Base-by-base conservation (phyloP, 2,113 vertebrate genomes). In the Orycteropus afer region DNA sequence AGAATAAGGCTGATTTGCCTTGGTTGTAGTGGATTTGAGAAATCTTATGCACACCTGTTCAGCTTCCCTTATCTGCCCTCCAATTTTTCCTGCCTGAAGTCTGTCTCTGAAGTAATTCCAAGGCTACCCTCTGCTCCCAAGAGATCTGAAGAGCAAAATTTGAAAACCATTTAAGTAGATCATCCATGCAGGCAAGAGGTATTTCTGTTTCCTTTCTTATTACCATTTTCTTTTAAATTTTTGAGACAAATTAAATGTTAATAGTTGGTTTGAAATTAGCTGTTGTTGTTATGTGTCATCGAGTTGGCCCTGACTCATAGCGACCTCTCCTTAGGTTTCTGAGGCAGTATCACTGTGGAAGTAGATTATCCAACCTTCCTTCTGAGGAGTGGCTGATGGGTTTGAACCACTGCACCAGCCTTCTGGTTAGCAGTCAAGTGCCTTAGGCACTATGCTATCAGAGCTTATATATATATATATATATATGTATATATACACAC, bases 251-350 rank as follows among this genome's bases (percentile, higher is more conserved):
- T 95, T 96, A 95, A 96, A 95, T 92, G 86, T 79, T 90, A 96
- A 96, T 77, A 83, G 79, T 77, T 94, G 83, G 69, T 57, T 96
- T 89, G 80, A 96, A 95, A 96, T 97, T 96, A 96, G 93, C 89
- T 94, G 37, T 93, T 89, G 76, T 45, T 90, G n/a, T n/a, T n/a
- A n/a, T n/a, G n/a, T n/a, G n/a, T n/a, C n/a, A n/a, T n/a, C n/a
- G n/a, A n/a, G n/a, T n/a, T n/a, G n/a, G n/a, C n/a, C n/a, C n/a
- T n/a, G n/a, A n/a, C n/a, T n/a, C n/a, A n/a, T n/a, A n/a, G n/a
- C n/a, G n/a, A n/a, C n/a, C n/a, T n/a, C n/a, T n/a, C n/a, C n/a
- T n/a, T n/a, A n/a, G n/a, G n/a, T n/a, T n/a, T n/a, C n/a, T n/a
- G n/a, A n/a, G n/a, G n/a, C n/a, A n/a, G n/a, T n/a, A n/a, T n/a